phyloP scores from a whole-genome alignment of 2,888 invertebrate genomes.

The Eupithecia tripunctaria region DNA sequence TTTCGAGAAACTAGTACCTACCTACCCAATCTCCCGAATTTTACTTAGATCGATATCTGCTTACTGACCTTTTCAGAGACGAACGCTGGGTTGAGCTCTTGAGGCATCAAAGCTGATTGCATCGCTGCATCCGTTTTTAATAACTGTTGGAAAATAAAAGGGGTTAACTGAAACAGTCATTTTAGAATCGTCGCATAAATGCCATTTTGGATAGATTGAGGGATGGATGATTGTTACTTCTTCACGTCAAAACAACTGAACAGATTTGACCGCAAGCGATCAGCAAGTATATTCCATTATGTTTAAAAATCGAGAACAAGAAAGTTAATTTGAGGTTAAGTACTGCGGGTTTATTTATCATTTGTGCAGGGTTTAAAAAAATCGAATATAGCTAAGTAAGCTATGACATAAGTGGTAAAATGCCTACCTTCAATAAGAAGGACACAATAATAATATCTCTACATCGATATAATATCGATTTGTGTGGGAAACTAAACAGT shows the following conservation, averaged over 20 bases:
- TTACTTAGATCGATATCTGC: not conserved
- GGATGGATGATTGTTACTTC: too few species aligned
- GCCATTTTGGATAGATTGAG: too few species aligned
- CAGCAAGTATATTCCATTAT: too few species aligned
- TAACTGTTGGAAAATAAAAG: constrained; percentile 23
- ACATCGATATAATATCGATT: not conserved
- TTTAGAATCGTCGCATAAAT: not conserved
- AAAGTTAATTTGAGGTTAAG: too few species aligned
- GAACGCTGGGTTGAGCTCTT: constrained; percentile 70
- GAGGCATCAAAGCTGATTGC: constrained; percentile 72
- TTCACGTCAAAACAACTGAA: not conserved
- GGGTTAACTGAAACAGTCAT: not conserved
- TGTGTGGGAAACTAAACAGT: not conserved
- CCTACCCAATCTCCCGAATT: too few species aligned
- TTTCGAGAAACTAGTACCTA: too few species aligned
- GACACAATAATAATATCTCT: not conserved
- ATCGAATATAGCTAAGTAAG: not conserved
- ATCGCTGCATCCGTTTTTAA: constrained; percentile 64
- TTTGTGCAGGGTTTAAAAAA: too few species aligned
- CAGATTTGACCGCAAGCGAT: not conserved
- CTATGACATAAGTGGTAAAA: not conserved
- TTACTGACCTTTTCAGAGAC: constrained; percentile 59
- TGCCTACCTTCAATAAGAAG: not conserved
- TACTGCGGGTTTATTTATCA: too few species aligned
- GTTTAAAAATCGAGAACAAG: too few species aligned